Evolutionary conservation across 23 tunicate genomes (phyloP), one percentile per base, ranked within the genome.

Genomic region (Diplosoma virens): DNA sequence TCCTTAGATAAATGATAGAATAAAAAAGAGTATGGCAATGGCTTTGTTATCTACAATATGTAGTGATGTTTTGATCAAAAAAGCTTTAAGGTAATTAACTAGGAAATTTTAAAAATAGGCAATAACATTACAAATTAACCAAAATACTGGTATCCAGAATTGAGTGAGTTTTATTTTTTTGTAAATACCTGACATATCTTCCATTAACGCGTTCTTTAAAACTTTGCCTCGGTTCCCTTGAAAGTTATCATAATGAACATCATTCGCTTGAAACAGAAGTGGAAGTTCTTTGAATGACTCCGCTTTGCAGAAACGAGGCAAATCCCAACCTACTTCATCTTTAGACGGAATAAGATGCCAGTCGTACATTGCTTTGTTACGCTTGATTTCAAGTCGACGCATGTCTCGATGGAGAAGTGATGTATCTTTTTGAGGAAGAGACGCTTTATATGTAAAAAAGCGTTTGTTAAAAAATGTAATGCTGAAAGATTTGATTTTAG

Each of bases 281-380:
- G 92, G 92, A 20, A 86, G 30, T 32, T 78, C 84, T 0, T 59
- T 16, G 33, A 7, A 58, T 1, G 66, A 32, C 16, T 34, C 55
- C 4, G 75, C 92, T 7, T 79, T 46, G 14, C 72, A 20, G 55
- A 17, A 79, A 3, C 92, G 80, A 23, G 92, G 92, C 53, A 86
- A 37, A 0, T 73, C 63, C 79, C 84, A 69, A 23, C 75, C 80
- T 2, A 71, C 32, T 16, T 86, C 80, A 6, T 60, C 73, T 0
- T 54, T 35, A 17, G 79, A 67, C 32, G 82, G 82, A 2, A 75
- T 30, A 3, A 53, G 50, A 52, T 46, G 31, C 90, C 90, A 84
- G 0, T 27, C 33, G 47, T 53, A 84, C 18, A 27, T 32, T 5
- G 4, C 18, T 28, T 79, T 47, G 46, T 41, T 21, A 6, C 32